Evolutionary conservation across 2,888 invertebrate species (phyloP).

Genomic region (Synanthedon andrenaeformis): DNA sequence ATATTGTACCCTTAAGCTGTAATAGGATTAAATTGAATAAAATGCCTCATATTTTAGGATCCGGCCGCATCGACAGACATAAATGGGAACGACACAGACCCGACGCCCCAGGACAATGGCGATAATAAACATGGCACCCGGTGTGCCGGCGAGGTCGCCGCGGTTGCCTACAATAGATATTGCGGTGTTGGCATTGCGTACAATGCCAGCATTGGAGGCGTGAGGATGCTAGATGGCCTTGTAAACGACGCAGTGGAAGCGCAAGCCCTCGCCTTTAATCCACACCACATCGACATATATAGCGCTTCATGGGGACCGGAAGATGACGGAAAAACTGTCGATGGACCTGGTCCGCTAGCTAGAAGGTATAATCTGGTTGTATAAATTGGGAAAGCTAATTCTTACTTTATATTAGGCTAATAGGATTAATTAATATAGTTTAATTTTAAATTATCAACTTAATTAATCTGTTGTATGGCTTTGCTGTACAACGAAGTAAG

Average conservation of each 20-base stretch:
- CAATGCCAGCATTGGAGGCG: constrained; percentile 95
- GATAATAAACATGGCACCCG: constrained; percentile 99
- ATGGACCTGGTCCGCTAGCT: constrained; percentile 94
- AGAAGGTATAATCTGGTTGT: constrained; percentile 48
- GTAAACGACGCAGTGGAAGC: constrained; percentile 98
- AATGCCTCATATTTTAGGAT: constrained; percentile 73
- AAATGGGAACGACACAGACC: constrained; percentile 97
- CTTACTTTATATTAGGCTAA: too few species aligned
- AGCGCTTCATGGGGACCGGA: constrained; percentile 98
- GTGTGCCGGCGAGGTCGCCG: constrained; percentile 98
- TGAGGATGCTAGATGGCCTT: constrained; percentile 96
- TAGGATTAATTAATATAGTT: too few species aligned
- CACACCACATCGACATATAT: constrained; percentile 95
- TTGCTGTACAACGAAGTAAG: too few species aligned
- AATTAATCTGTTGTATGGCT: too few species aligned
- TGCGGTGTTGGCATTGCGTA: constrained; percentile 99
- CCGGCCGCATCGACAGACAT: constrained; percentile 95
- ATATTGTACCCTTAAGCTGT: neutral
- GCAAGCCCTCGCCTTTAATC: constrained; percentile 90
- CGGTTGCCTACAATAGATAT: constrained; percentile 93
- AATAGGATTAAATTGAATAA: neutral
- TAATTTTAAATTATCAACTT: too few species aligned
- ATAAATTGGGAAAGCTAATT: constrained; percentile 4
- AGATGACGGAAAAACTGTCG: constrained; percentile 96
- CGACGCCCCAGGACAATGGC: constrained; percentile 97